These are phyloP conservation scores for Miniopterus natalensis DNA, from an alignment of 2,113 vertebrate genomes.

Conservation along the genomic window DNA sequence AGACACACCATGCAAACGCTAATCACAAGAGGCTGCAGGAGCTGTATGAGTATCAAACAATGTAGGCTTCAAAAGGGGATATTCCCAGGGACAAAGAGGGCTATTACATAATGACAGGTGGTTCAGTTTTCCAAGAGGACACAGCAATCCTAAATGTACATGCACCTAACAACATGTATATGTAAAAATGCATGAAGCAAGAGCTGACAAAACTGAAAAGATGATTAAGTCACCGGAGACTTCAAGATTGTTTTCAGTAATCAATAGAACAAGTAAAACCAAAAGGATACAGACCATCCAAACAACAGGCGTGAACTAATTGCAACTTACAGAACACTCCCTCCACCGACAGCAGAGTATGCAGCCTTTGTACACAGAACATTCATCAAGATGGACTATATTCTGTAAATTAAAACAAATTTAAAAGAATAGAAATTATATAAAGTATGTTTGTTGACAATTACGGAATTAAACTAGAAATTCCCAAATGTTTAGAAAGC, in stretches of 20 bases:
- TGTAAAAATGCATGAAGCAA: background rate
- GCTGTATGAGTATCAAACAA: background rate
- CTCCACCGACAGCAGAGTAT: background rate
- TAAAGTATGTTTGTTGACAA: background rate
- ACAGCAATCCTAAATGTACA: background rate
- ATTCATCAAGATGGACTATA: background rate
- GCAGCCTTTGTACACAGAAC: rapidly evolving
- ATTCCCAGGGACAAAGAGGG: background rate
- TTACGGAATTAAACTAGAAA: slow-evolving; percentile 17
- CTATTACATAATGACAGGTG: rapidly evolving
- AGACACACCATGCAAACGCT: background rate
- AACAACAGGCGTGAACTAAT: rapidly evolving
- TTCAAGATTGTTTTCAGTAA: background rate
- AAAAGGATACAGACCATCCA: background rate
- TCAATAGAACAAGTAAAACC: background rate
- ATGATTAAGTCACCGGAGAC: background rate
- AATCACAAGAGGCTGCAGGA: too few relatives aligned
- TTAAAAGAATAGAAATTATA: background rate
- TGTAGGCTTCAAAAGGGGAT: background rate
- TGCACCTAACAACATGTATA: background rate
- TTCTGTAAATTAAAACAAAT: background rate
- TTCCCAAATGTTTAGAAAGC: slow-evolving; percentile 2
- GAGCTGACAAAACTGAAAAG: background rate
- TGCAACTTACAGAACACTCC: background rate
- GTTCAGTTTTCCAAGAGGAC: background rate